phyloP scores from a whole-genome alignment of 2,113 vertebrate genomes.

The Myrmecobius fasciatus region DNA sequence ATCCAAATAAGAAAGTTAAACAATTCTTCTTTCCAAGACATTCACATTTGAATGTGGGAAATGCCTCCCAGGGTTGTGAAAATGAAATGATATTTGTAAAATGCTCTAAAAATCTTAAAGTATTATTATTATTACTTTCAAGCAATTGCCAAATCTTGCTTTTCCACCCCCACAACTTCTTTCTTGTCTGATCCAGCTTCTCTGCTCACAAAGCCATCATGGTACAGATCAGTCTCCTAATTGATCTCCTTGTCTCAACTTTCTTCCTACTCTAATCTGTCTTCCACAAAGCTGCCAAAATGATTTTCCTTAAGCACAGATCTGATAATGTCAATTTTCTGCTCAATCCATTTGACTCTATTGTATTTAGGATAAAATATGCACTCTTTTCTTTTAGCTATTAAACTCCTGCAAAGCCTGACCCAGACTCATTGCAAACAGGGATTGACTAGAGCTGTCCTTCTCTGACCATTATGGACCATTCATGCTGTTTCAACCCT shows the following conservation, averaged over 20 bases:
- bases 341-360: neutral
- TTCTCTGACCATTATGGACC: neutral
- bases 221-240: neutral
- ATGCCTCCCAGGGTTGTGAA: neutral
- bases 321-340: neutral
- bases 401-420: neutral
- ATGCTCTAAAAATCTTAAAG: neutral
- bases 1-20: too few relatives aligned
- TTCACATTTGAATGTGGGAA: too few relatives aligned
- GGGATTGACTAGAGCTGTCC: neutral
- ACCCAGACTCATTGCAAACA: neutral
- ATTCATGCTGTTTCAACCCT: neutral
- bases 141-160: neutral
- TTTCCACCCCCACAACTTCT: neutral
- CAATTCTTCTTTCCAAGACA: too few relatives aligned
- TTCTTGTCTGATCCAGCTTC: neutral
- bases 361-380: neutral
- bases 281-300: neutral
- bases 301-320: neutral
- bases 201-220: neutral
- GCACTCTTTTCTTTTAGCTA: neutral
- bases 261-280: neutral
- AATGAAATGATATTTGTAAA: neutral
- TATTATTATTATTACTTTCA: neutral
- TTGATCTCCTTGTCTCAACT: neutral